Percentiles rank a stretch among this genome's conserved stretches.
phyloP scores from a whole-genome alignment of 2,797 vertebrate species.

The Spheniscus humboldti region DNA sequence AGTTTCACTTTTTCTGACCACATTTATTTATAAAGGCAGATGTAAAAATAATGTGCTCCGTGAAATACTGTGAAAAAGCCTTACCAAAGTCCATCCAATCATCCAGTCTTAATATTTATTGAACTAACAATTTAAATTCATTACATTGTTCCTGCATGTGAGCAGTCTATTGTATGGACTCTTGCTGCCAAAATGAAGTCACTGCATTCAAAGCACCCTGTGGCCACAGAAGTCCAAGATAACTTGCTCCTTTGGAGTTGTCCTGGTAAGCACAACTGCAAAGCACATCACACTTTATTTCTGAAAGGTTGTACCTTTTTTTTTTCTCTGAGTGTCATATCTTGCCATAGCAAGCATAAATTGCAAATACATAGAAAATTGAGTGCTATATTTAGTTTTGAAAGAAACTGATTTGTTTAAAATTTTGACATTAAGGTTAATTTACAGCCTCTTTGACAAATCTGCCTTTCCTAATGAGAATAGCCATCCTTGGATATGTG shows the following conservation, averaged over 20 bases:
- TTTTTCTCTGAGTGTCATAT: not conserved
- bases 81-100: not conserved
- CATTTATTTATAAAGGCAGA: not conserved
- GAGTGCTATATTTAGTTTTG: not conserved
- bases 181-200: not conserved
- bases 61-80: not conserved
- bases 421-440: not conserved
- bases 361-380: not conserved
- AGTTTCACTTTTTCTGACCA: not conserved
- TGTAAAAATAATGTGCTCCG: not conserved
- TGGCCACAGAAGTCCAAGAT: not conserved
- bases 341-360: not conserved
- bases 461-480: not conserved
- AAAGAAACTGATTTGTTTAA: not conserved
- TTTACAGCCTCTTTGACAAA: not conserved
- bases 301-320: not conserved
- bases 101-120: not conserved
- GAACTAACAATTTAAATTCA: not conserved
- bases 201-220: not conserved
- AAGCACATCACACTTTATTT: not conserved
- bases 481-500: not conserved
- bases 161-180: not conserved
- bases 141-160: not conserved
- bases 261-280: rapidly evolving
- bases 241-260: not conserved